Percentiles rank a stretch among this genome's conserved stretches.
Conservation (phyloP, 2,888 invertebrate genomes). For the Dasypolia templi region DNA sequence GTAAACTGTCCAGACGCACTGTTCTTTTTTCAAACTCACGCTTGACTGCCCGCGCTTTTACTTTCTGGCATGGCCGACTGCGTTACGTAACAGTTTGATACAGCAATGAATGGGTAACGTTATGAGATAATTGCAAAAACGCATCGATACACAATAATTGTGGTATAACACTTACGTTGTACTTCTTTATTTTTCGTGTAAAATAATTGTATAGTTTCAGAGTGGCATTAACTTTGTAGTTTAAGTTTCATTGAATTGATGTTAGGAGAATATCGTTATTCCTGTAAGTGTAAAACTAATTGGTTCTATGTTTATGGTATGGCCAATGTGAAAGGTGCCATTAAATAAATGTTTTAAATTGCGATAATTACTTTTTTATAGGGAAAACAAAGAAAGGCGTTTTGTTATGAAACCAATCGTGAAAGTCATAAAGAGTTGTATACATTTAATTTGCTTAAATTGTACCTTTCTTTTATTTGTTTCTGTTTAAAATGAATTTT, state of each 20-base stretch:
- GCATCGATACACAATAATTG: conserved; percentile 56
- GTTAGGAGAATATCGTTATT: conserved; percentile 33
- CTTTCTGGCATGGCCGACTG: conserved; percentile 82
- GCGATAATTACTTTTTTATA: conserved; percentile 34
- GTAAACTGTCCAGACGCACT: conserved; percentile 68
- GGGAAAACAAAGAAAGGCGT: conserved; percentile 11
- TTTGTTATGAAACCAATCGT: conserved; percentile 7
- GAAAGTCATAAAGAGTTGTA: conserved; percentile 32
- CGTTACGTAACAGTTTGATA: conserved; percentile 78
- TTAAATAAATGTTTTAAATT: conserved; percentile 31
- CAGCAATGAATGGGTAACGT: conserved; percentile 74
- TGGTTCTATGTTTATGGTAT: conserved; percentile 36
- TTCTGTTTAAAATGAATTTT: conserved; percentile 17
- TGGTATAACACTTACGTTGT: conserved; percentile 61
- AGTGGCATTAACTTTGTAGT: conserved; percentile 51
- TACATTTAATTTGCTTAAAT: conserved; percentile 40
- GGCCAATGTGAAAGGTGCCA: conserved; percentile 32
- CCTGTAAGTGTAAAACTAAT: conserved; percentile 32
- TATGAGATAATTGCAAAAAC: conserved; percentile 72
- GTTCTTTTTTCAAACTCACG: conserved; percentile 76
- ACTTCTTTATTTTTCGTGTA: conserved; percentile 52
- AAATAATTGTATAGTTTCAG: conserved; percentile 58
- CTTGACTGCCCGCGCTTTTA: conserved; percentile 81
- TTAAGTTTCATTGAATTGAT: conserved; percentile 50
- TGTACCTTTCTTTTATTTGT: conserved; percentile 20